Percentiles rank a stretch among this genome's conserved stretches.
Conservation (phyloP, 2,888 invertebrate genomes). For the Eilema caniola region DNA sequence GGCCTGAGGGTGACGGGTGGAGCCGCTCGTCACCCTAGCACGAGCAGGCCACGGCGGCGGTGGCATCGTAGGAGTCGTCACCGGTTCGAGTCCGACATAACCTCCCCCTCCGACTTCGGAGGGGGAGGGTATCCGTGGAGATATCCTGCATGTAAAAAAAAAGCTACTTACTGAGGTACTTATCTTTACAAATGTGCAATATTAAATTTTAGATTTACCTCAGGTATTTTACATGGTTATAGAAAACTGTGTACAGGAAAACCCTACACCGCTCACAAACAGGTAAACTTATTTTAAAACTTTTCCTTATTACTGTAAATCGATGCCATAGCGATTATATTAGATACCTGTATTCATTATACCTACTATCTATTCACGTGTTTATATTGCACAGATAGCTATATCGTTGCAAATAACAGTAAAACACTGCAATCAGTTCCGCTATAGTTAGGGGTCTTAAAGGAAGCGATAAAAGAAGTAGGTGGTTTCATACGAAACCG, state of each 20-base stretch:
- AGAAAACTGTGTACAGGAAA: not conserved
- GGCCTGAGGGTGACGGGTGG: too few species aligned
- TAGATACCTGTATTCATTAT: not conserved
- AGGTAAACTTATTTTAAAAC: not conserved
- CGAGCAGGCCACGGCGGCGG: too few species aligned
- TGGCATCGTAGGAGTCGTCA: too few species aligned
- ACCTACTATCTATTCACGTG: constrained; percentile 16
- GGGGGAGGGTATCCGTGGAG: too few species aligned
- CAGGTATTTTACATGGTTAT: not conserved
- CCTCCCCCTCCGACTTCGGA: too few species aligned
- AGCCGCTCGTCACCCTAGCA: too few species aligned
- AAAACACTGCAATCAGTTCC: constrained; percentile 54
- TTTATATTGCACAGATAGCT: constrained; percentile 30
- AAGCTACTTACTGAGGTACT: too few species aligned
- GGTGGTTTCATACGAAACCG: not conserved
- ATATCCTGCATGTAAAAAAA: too few species aligned
- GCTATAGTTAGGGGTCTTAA: constrained; percentile 44
- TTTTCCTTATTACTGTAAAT: not conserved
- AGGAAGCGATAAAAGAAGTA: constrained; percentile 18
- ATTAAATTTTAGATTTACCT: too few species aligned
- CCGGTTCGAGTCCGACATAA: too few species aligned
- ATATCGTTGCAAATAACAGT: constrained; percentile 39
- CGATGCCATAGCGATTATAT: not conserved
- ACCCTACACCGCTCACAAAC: not conserved
- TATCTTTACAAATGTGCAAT: too few species aligned